Evolutionary conservation across 2,888 invertebrate genomes (phyloP).

Genomic region (Trichacis sp.): DNA sequence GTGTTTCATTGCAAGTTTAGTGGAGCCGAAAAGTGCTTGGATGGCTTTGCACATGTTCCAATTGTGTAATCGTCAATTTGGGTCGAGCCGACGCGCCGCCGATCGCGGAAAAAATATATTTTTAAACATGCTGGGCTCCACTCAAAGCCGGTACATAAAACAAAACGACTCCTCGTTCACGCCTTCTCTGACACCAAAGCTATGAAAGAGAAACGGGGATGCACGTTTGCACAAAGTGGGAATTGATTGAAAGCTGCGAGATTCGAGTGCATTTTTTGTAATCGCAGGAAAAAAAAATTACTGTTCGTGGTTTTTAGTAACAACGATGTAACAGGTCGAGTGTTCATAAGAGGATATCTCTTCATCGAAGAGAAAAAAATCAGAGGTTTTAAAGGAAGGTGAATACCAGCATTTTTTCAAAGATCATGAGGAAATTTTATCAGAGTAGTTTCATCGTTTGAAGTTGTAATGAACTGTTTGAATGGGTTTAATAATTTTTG

Average conservation of each 20-base stretch:
- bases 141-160: conserved; percentile 18
- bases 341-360: too few relatives aligned
- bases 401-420: too few relatives aligned
- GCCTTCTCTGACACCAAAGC: conserved; percentile 1
- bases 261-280: neutral
- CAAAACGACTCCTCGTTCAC: conserved; percentile 15
- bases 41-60: conserved; percentile 13
- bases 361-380: too few relatives aligned
- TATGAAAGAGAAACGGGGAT: conserved; percentile 18
- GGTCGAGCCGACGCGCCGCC: conserved; percentile 12
- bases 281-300: neutral
- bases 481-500: too few relatives aligned
- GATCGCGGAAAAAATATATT: conserved; percentile 2
- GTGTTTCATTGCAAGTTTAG: conserved; percentile 34
- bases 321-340: too few relatives aligned
- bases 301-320: too few relatives aligned
- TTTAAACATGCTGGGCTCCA: neutral
- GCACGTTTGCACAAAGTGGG: neutral
- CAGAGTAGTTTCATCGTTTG: too few relatives aligned
- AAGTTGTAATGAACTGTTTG: too few relatives aligned
- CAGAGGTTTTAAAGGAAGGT: too few relatives aligned
- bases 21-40: conserved; percentile 29
- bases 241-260: conserved; percentile 11
- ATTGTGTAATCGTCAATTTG: conserved; percentile 35
- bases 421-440: too few relatives aligned